Percentiles rank a stretch among this genome's conserved stretches.
Evolutionary conservation across 2,888 invertebrate species (phyloP).

Genomic region (Neoitamus cyanurus): DNA sequence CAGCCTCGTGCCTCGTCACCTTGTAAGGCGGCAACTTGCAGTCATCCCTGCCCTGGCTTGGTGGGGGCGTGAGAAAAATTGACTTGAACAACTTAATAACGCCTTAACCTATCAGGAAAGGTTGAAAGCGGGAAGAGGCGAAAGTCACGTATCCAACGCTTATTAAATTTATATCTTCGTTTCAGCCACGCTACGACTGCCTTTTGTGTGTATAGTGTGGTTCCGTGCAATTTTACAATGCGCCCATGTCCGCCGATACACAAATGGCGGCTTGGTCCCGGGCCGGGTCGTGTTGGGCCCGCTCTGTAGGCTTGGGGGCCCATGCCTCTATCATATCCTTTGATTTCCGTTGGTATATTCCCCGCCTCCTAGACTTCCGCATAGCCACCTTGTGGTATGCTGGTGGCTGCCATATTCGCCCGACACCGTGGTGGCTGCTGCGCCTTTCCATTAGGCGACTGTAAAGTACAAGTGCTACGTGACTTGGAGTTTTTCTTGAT

Average conservation of each 20-base stretch:
- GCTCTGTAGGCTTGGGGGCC: background rate
- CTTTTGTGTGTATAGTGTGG: background rate
- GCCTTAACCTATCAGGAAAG: background rate
- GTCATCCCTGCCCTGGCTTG: background rate
- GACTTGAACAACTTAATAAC: constrained; percentile 1
- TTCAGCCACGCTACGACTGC: background rate
- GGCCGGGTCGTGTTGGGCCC: background rate
- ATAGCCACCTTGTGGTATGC: background rate
- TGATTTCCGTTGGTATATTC: background rate
- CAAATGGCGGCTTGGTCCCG: background rate
- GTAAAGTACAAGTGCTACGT: constrained; percentile 24
- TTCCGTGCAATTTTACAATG: background rate
- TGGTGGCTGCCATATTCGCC: background rate
- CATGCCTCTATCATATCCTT: background rate
- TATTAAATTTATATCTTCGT: constrained; percentile 24
- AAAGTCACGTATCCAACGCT: constrained; percentile 27
- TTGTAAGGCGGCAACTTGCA: background rate
- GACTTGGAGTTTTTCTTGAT: constrained; percentile 8
- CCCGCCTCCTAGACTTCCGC: background rate
- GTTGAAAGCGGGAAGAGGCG: background rate
- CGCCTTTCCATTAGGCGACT: constrained; percentile 8
- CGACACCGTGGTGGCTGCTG: background rate
- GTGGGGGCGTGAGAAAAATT: constrained; percentile 1
- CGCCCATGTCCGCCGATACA: background rate
- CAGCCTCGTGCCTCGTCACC: background rate